Conservation (phyloP, 2,797 vertebrate genomes). For the Loriculus beryllinus region DNA sequence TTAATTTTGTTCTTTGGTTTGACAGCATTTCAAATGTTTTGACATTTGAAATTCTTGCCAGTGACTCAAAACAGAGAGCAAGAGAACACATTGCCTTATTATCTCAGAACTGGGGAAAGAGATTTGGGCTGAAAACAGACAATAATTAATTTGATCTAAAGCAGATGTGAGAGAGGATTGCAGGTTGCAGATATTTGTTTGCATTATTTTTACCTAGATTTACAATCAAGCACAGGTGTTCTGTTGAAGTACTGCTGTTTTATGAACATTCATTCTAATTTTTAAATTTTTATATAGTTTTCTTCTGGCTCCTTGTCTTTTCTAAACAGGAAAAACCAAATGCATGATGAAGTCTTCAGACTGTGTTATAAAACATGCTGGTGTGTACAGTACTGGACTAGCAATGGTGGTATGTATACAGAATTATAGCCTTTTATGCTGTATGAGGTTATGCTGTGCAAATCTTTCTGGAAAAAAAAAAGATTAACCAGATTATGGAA, state of each 20-base stretch:
- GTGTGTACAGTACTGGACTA: conserved; percentile 93
- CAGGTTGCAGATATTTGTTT: neutral
- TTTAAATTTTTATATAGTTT: neutral
- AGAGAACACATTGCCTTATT: neutral
- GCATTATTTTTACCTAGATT: neutral
- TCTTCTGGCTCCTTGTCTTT: neutral
- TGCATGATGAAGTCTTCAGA: conserved; percentile 99
- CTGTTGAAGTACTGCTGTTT: neutral
- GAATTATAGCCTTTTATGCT: neutral
- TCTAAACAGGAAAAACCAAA: conserved; percentile 91
- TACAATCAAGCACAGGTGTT: neutral
- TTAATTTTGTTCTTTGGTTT: neutral
- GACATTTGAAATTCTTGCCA: neutral
- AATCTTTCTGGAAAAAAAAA: neutral
- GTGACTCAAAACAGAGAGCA: neutral
- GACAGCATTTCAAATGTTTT: neutral
- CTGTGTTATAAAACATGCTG: conserved; percentile 95
- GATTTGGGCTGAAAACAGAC: neutral
- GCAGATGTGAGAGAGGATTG: neutral
- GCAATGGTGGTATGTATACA: conserved; percentile 92
- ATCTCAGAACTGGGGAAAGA: neutral
- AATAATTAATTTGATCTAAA: neutral
- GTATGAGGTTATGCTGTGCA: neutral
- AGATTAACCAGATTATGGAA: neutral
- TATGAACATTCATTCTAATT: neutral